phyloP scores from a whole-genome alignment of 2,797 vertebrate species.

The Nyctibius grandis region DNA sequence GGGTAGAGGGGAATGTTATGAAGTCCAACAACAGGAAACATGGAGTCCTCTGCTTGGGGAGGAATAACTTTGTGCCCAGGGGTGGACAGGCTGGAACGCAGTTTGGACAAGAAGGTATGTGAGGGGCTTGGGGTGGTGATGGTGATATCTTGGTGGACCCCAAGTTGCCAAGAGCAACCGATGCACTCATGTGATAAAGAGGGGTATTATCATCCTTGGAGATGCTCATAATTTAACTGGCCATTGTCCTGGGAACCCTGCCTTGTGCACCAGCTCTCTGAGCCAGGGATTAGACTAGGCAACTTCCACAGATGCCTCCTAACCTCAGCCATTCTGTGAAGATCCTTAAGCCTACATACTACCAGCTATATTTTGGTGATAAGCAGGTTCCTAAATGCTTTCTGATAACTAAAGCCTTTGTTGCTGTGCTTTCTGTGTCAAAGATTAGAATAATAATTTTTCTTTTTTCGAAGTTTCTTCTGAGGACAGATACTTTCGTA shows the following conservation, averaged over 20 bases:
- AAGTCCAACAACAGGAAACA: neutral
- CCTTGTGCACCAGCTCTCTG: neutral
- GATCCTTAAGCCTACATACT: neutral
- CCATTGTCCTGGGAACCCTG: rapidly evolving
- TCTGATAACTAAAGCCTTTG: neutral
- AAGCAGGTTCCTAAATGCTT: neutral
- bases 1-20: neutral
- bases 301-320: neutral
- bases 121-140: neutral
- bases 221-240: neutral
- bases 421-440: neutral
- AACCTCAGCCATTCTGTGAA: neutral
- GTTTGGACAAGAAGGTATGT: neutral
- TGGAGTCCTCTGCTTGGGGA: neutral
- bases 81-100: neutral
- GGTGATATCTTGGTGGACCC: neutral
- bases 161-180: neutral
- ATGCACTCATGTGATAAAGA: neutral
- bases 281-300: neutral
- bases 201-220: neutral
- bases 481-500: neutral
- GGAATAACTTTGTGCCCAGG: neutral
- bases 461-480: neutral
- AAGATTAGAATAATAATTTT: neutral
- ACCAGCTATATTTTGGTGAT: neutral